Evolutionary conservation across 1,140 invertebrate genomes (phyloP).

Genomic region (Homarus americanus): DNA sequence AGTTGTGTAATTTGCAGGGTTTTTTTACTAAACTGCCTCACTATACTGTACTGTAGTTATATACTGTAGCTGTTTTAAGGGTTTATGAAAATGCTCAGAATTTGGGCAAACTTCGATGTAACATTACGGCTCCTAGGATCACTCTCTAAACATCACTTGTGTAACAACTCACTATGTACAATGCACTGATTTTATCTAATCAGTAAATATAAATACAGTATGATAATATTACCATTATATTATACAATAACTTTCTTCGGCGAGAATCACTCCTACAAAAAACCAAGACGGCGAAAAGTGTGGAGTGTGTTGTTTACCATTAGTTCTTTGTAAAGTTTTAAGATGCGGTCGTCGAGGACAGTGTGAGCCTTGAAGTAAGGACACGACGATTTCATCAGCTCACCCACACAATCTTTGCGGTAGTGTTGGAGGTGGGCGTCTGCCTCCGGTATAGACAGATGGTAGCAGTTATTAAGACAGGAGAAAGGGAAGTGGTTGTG

Average conservation of each 20-base stretch:
- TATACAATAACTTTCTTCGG: not conserved
- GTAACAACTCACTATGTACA: too few relatives aligned
- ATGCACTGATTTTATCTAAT: too few relatives aligned
- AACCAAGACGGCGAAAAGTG: constrained; percentile 57
- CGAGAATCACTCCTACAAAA: constrained; percentile 8
- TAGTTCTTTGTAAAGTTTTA: constrained; percentile 90
- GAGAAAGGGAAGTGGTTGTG: constrained; percentile 96
- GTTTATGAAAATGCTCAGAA: too few relatives aligned
- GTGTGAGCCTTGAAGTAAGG: constrained; percentile 87
- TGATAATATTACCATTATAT: too few relatives aligned
- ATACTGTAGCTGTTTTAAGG: too few relatives aligned
- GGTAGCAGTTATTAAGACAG: constrained; percentile 91
- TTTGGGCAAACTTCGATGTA: too few relatives aligned
- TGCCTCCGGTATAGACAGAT: constrained; percentile 88
- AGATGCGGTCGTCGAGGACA: constrained; percentile 90
- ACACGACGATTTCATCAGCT: constrained; percentile 88
- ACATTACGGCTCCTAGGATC: too few relatives aligned
- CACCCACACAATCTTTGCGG: constrained; percentile 93
- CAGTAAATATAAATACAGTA: too few relatives aligned
- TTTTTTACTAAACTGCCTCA: too few relatives aligned
- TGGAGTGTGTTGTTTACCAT: constrained; percentile 81
- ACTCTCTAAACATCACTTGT: too few relatives aligned
- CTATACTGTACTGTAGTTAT: too few relatives aligned
- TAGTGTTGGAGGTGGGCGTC: constrained; percentile 96
- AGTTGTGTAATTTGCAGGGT: too few relatives aligned